Percentiles rank a stretch among this genome's conserved stretches.
These are phyloP conservation scores for Craniophora ligustri DNA, from an alignment of 2,888 invertebrate genomes.

Conservation along the genomic window DNA sequence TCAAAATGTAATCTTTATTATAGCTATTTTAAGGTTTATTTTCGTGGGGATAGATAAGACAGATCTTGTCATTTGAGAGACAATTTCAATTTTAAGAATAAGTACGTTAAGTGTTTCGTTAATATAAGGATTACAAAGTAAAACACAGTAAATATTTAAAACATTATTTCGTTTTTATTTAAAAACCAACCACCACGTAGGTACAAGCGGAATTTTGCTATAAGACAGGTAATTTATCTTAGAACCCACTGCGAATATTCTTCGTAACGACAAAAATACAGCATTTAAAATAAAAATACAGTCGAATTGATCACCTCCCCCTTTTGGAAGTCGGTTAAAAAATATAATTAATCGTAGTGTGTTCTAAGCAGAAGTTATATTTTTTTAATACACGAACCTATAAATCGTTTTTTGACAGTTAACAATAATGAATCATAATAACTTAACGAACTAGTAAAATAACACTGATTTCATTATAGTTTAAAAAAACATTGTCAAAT, in stretches of 20 bases:
- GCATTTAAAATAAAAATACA: conserved; percentile 1
- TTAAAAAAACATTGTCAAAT: neutral
- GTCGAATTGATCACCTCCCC: neutral
- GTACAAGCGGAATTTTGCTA: conserved; percentile 49
- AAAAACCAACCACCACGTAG: conserved; percentile 53
- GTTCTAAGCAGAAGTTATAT: conserved; percentile 22
- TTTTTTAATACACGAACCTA: neutral
- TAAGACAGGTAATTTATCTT: conserved; percentile 31
- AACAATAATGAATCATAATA: neutral
- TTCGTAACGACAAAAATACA: neutral
- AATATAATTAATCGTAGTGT: conserved; percentile 34
- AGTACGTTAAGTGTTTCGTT: neutral
- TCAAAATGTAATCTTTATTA: too few species aligned
- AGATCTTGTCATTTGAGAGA: neutral
- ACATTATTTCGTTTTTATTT: conserved; percentile 51
- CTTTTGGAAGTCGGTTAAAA: too few species aligned
- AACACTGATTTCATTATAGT: neutral
- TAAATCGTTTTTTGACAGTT: neutral
- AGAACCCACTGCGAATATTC: conserved; percentile 24
- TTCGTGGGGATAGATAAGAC: neutral
- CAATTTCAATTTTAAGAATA: neutral
- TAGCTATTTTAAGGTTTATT: too few species aligned
- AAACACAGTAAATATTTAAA: conserved; percentile 26
- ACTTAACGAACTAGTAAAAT: neutral
- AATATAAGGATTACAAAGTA: conserved; percentile 13